phyloP scores from a whole-genome alignment of 2,888 invertebrate genomes.

The Cephalotes varians region DNA sequence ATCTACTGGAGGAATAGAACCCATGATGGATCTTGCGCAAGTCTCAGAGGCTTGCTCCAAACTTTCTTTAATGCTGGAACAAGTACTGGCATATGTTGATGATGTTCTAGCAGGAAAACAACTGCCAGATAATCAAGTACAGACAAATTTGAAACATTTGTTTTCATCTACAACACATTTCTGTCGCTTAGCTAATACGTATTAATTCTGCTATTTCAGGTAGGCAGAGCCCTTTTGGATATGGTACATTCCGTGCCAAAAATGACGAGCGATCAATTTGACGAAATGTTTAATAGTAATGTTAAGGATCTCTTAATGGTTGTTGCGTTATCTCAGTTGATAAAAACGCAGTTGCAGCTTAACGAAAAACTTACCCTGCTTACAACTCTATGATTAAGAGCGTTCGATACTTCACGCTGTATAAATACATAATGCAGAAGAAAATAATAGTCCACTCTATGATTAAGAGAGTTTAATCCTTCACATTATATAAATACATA shows the following conservation, averaged over 20 bases:
- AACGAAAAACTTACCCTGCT: slow-evolving; percentile 97
- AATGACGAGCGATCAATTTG: slow-evolving; percentile 96
- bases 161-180: neutral
- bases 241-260: slow-evolving; percentile 97
- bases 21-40: slow-evolving; percentile 91
- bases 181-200: neutral
- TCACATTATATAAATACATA: slow-evolving; percentile 11
- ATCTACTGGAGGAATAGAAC: slow-evolving; percentile 89
- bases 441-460: no score
- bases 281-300: slow-evolving; percentile 97
- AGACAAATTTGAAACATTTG: neutral
- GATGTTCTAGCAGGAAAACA: slow-evolving; percentile 94
- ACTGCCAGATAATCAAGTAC: slow-evolving; percentile 91
- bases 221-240: slow-evolving; percentile 96
- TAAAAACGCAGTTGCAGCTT: slow-evolving; percentile 97
- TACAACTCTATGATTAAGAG: slow-evolving; percentile 88
- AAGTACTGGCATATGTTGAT: slow-evolving; percentile 95
- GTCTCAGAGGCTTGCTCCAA: slow-evolving; percentile 94
- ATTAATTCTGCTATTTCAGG: slow-evolving; percentile 67
- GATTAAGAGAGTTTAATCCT: slow-evolving; percentile 70
- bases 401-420: neutral
- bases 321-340: slow-evolving; percentile 97
- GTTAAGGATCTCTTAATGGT: slow-evolving; percentile 99
- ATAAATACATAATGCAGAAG: neutral
- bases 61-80: slow-evolving; percentile 92